Base-by-base conservation (phyloP, 1,140 invertebrate genomes). In the Aphelinus certus region DNA sequence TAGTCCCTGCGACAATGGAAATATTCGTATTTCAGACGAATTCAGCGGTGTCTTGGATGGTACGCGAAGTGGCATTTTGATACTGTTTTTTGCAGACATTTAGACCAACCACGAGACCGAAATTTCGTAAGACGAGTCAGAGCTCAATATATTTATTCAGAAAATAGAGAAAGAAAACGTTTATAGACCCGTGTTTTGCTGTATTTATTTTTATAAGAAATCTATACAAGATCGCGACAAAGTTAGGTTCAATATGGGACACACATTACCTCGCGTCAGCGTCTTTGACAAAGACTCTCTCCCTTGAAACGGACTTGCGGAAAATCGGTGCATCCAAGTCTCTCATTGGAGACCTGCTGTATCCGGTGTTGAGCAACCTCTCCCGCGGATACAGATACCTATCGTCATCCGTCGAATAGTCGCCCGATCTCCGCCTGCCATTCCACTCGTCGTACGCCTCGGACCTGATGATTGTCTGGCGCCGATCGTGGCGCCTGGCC, bases 331-430 rank as follows among this genome's bases (percentile, higher is more conserved):
- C 5, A 47, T 74, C 72, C 1, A 62, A 7, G 48, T 76, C 75
- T 4, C 71, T 42, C 46, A 63, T 65, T 1, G 75, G 77, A 1
- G 81, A 81, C 69, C 70, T 80, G 3, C 53, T 71, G 55, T 80
- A 81, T 0, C 68, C 72, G 61, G 78, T 79, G 0, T 82, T 82
- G 5, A 80, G 82, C 43, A 83, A 81, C 55, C 83, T 83, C 2
- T 81, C 79, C 63, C 76, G 51, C 70, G 79, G 73, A 7, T 48
- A 71, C 62, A 79, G 60, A 56, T 82, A 78, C n/a, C 55, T 75
- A 1, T 81, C 75, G 1, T 82, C 76, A 4, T 56, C 56, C 67
- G 53, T 46, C 76, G 51, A 77, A 65, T 51, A 66, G 53, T 56
- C 62, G 51, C 49, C 53, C 0, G 76, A 61, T 2, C 49, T 73